Percentiles rank a stretch among this genome's conserved stretches.
These are phyloP conservation scores for Hydropotes inermis DNA, from an alignment of 2,113 vertebrate genomes.

Conservation along the genomic window DNA sequence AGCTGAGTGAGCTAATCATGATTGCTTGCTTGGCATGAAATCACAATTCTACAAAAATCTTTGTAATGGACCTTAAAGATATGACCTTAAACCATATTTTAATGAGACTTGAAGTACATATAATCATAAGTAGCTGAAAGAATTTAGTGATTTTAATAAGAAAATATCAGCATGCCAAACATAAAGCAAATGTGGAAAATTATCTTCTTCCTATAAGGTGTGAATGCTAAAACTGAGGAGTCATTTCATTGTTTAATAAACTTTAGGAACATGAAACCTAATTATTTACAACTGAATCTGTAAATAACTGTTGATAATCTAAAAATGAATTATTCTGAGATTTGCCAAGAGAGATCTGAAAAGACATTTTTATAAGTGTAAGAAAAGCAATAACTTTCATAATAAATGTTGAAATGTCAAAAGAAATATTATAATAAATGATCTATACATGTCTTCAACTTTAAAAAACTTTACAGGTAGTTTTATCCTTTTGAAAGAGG, in stretches of 20 bases:
- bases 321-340: background rate
- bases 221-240: constrained; percentile 13
- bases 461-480: background rate
- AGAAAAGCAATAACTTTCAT: constrained; percentile 9
- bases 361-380: background rate
- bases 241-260: constrained; percentile 27
- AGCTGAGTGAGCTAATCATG: background rate
- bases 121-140: background rate
- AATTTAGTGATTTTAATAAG: constrained; percentile 20
- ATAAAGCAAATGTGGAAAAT: constrained; percentile 30
- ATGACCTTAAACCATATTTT: constrained; percentile 17
- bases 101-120: background rate
- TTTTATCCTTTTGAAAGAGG: background rate
- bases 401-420: constrained; percentile 23
- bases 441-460: background rate
- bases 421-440: background rate
- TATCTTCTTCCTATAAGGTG: constrained; percentile 26
- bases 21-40: background rate
- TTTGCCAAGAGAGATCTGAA: background rate
- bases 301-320: background rate
- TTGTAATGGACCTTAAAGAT: background rate
- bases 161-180: background rate
- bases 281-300: constrained; percentile 37
- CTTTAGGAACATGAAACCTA: background rate
- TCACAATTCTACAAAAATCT: background rate